Evolutionary conservation across 2,888 invertebrate genomes (phyloP), one percentile per base, ranked within the genome.

Genomic region (Tortrix viridana): DNA sequence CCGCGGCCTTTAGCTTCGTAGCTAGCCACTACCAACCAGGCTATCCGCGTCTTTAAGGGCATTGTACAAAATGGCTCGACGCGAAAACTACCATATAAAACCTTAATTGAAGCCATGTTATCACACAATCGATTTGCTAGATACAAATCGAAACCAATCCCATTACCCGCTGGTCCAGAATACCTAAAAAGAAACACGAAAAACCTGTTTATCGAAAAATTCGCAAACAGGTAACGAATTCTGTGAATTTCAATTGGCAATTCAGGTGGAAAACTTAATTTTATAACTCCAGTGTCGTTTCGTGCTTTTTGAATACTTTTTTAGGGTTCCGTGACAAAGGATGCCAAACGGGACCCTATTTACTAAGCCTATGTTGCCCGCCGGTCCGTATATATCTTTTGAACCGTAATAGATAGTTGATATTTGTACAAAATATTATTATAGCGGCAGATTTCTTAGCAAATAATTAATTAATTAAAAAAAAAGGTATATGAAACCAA

Each of bases 231-330:
- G 32, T 32, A 32, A 32, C 32, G 32, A 32, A 32, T 32, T 32
- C 32, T 16, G 43, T 43, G 18, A 18, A 18, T 43, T 43, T 43
- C 18, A 46, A 46, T 46, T 46, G 19, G 46, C 46, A 46, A 46
- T 20, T 46, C 46, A 18, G 14, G 16, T 2, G 20, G 46, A 20
- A 46, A 46, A 20, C 20, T 19, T 46, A 46, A 46, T 46, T 46
- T 46, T 19, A 46, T 46, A 46, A 46, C 20, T 46, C 16, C 46
- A 46, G 18, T 16, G 12, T 38, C n/a, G 5, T 12, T 38, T n/a
- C 41, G 6, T 43, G n/a, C 43, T 19, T 46, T 46, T 46, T 20
- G 46, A 18, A 1, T 46, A 1, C 19, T 18, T 44, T 20, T 46
- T 6, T n/a, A n/a, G 1, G 41, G n/a, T 41, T 1, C 16, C n/a